Evolutionary conservation across 23 tunicate species (phyloP).

Genomic region (Corella eumyota): DNA sequence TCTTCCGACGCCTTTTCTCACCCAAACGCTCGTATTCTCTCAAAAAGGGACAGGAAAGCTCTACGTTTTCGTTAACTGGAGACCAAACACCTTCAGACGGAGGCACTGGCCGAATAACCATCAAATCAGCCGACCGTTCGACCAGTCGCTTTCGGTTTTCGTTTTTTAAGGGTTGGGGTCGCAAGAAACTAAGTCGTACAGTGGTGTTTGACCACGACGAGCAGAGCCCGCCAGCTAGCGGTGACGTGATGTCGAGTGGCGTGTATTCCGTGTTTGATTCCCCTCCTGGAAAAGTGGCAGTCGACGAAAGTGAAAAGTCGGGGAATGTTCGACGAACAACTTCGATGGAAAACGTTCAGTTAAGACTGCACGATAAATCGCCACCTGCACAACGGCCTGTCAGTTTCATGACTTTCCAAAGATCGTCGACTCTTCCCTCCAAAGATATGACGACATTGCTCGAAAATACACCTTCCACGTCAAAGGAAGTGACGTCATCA

Average conservation of each 20-base stretch:
- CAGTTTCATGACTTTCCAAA: constrained; percentile 71
- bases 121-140: constrained; percentile 1
- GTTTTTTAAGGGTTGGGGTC: constrained; percentile 11
- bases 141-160: constrained; percentile 17
- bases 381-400: constrained; percentile 36
- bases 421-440: no score
- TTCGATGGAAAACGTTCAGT: constrained; percentile 15
- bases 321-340: background rate
- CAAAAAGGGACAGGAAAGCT: background rate
- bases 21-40: constrained; percentile 12
- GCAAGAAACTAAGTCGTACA: constrained; percentile 33
- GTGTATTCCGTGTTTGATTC: constrained; percentile 6
- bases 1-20: constrained; percentile 25
- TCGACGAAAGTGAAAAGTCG: background rate
- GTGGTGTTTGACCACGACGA: constrained; percentile 1
- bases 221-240: background rate
- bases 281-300: background rate
- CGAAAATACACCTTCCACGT: no score
- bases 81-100: background rate
- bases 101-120: background rate
- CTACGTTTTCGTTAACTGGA: constrained; percentile 1
- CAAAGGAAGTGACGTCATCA: no score
- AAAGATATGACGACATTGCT: no score
- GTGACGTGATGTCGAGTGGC: background rate
- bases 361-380: constrained; percentile 9